Conservation (phyloP, 2,888 invertebrate genomes). For the Shargacucullia verbasci region DNA sequence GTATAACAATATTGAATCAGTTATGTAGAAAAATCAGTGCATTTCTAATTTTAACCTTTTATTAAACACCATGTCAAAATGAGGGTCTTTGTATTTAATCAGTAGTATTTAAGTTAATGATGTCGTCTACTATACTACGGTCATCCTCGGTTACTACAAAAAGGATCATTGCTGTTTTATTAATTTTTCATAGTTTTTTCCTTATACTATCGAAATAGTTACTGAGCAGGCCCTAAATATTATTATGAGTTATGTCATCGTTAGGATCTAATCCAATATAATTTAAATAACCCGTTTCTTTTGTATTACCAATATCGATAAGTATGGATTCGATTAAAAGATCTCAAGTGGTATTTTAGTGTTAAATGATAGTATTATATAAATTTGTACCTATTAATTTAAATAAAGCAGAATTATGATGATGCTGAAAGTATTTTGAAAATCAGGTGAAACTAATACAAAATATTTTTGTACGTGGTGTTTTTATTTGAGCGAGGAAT, state of each 20-base stretch:
- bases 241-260: background rate
- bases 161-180: background rate
- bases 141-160: background rate
- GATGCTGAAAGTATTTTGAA: slow-evolving; percentile 33
- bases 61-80: too few species aligned
- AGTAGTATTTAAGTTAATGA: background rate
- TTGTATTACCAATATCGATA: slow-evolving; percentile 1
- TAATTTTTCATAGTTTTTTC: slow-evolving; percentile 5
- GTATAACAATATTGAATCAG: too few species aligned
- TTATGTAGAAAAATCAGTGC: too few species aligned
- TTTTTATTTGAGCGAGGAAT: slow-evolving; percentile 48
- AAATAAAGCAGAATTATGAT: slow-evolving; percentile 4
- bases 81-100: too few species aligned
- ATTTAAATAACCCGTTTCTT: slow-evolving; percentile 24
- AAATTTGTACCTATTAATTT: slow-evolving; percentile 32
- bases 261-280: slow-evolving; percentile 7
- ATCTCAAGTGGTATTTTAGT: slow-evolving; percentile 43
- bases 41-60: too few species aligned
- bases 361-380: slow-evolving; percentile 21
- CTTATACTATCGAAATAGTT: background rate
- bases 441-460: slow-evolving; percentile 48
- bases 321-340: slow-evolving; percentile 16
- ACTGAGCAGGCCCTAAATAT: slow-evolving; percentile 5
- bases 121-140: background rate
- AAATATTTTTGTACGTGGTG: slow-evolving; percentile 51